Conservation (phyloP, 64 coral and sea anemone species). For the Anthopleura sola region DNA sequence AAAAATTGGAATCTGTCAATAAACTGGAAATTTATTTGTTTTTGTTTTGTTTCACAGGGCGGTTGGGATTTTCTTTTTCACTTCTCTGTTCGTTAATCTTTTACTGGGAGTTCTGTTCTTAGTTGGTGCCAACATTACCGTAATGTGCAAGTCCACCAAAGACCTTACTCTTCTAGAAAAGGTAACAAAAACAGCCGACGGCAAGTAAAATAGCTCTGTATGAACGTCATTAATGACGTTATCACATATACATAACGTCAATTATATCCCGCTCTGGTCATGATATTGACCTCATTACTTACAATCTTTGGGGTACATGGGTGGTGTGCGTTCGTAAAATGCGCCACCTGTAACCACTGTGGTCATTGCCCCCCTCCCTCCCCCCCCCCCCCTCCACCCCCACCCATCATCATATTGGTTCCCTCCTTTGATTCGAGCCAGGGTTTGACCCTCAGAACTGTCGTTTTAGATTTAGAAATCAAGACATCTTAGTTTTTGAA, state of each 20-base stretch:
- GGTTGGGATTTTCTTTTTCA: constrained; percentile 39
- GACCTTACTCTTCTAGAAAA: constrained; percentile 65
- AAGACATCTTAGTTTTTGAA: no score
- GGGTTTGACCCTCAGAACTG: no score
- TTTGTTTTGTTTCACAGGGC: constrained; percentile 18
- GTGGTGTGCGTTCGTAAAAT: no score
- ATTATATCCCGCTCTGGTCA: not conserved
- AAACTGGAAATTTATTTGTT: not conserved
- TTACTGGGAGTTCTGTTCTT: constrained; percentile 52
- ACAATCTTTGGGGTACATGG: no score
- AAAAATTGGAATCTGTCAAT: no score
- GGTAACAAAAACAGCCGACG: not conserved
- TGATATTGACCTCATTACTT: no score
- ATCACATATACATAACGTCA: not conserved
- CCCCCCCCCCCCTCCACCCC: no score
- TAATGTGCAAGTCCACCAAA: constrained; percentile 61
- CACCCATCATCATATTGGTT: no score
- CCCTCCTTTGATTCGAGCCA: no score
- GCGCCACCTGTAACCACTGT: no score
- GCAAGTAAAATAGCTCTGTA: not conserved
- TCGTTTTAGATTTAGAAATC: no score
- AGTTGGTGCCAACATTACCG: constrained; percentile 56
- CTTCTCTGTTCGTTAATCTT: constrained; percentile 54
- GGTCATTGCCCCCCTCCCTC: no score
- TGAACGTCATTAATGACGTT: not conserved